Evolutionary conservation across 2,113 vertebrate genomes (phyloP).

Genomic region (Podiceps cristatus): DNA sequence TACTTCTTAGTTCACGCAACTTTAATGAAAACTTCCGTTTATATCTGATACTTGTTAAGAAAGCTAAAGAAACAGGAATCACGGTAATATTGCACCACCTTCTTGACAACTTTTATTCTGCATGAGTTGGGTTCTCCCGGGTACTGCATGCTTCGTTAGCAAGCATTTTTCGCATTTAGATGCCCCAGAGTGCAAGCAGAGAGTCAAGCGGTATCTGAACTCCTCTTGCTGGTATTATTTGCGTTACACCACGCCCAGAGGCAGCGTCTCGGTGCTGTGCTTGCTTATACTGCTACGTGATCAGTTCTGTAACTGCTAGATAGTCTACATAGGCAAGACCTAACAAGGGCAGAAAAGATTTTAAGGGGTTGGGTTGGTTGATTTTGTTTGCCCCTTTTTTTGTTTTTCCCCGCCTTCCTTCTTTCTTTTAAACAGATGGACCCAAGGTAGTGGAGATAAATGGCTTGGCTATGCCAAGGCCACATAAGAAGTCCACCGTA

Average conservation of each 20-base stretch:
- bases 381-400: neutral
- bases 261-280: neutral
- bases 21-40: neutral
- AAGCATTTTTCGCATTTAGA: neutral
- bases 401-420: neutral
- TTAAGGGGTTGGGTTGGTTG: neutral
- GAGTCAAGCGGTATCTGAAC: neutral
- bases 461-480: neutral
- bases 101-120: conserved; percentile 39
- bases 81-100: conserved; percentile 12
- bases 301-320: neutral
- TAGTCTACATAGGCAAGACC: neutral
- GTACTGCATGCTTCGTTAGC: neutral
- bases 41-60: conserved; percentile 32
- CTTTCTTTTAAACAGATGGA: neutral
- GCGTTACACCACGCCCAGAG: neutral
- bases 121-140: neutral
- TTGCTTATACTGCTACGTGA: neutral
- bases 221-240: neutral
- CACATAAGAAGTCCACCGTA: neutral
- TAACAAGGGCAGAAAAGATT: neutral
- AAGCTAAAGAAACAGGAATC: conserved; percentile 33
- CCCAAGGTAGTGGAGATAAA: neutral
- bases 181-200: neutral
- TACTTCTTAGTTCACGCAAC: neutral